Base-by-base conservation (phyloP, 2,797 vertebrate genomes). In the Ataeniobius toweri region DNA sequence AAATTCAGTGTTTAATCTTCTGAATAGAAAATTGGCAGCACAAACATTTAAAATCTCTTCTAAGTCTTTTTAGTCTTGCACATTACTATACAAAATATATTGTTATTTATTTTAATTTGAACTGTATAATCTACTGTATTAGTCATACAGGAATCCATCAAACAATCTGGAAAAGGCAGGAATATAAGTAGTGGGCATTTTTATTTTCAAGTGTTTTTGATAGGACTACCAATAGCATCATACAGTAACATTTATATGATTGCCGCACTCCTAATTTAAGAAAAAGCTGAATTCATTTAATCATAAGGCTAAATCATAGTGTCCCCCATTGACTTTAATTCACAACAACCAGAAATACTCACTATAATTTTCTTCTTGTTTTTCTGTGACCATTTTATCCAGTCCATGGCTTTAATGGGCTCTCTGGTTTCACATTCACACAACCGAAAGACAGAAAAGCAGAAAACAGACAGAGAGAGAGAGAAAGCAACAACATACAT, bases 331-430 rank as follows among this genome's bases (percentile, higher is more conserved):
- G 14, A 58, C 7, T 26, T 16, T 13, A 26, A 16, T 61, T 39
- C 22, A 36, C 18, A 71, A 6, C 36, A 10, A 31, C 39, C 61
- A 51, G 7, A 0, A 0, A 28, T 81, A 93, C 93, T 93, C 73
- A 94, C 93, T 8, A 89, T n/a, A 16, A 93, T 80, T 39, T 80
- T 91, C 76, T 86, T 93, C 78, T 79, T 86, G 36, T 71, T 85
- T 6, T 48, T 89, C 72, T 31, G 65, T 0, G 20, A 10, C 20
- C 74, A 65, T 28, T 75, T 83, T 9, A 22, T 0, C 14, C 72
- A 73, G 1, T 53, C 75, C 92, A 92, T 94, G 14, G 20, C 46
- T 56, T 0, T 36, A 5, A 0, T 2, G 1, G 9, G 24, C 18
- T n/a, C 10, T 3, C 0, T 26, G 0, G 13, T 12, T 28, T 3